phyloP scores from a whole-genome alignment of 1,140 invertebrate species.

The Drosophila malerkotliana region DNA sequence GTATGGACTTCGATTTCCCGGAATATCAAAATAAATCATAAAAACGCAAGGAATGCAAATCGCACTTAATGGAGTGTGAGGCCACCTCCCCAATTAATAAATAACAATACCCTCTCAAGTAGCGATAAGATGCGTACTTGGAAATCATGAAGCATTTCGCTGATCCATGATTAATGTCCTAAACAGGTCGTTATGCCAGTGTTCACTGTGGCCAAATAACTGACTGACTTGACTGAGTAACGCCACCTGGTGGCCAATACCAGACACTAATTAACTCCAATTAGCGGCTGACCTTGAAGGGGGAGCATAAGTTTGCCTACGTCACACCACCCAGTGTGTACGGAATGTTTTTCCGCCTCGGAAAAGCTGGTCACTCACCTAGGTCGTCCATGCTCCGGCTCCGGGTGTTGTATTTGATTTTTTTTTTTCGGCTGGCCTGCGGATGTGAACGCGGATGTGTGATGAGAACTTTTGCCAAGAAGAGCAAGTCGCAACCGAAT shows the following conservation, averaged over 20 bases:
- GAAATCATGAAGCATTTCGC: background rate
- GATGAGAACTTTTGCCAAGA: background rate
- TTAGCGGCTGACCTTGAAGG: conserved; percentile 62
- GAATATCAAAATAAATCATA: conserved; percentile 69
- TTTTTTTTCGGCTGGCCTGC: conserved; percentile 6
- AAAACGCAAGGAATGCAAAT: conserved; percentile 51
- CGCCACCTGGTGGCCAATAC: conserved; percentile 41
- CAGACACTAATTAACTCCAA: conserved; percentile 61
- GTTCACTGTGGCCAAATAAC: background rate
- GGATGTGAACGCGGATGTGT: conserved; percentile 12
- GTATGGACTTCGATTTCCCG: conserved; percentile 41
- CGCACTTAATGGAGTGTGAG: conserved; percentile 11
- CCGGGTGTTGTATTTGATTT: conserved; percentile 17
- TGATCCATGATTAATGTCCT: background rate
- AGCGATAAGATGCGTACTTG: conserved; percentile 21
- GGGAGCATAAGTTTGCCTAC: conserved; percentile 19
- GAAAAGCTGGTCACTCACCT: conserved; percentile 56
- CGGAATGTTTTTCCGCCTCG: conserved; percentile 13
- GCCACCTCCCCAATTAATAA: conserved; percentile 1
- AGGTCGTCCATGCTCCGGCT: conserved; percentile 61
- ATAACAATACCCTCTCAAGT: background rate
- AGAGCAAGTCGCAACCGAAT: no score
- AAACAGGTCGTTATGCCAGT: background rate
- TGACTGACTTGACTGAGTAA: background rate
- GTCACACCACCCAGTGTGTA: conserved; percentile 9